Evolutionary conservation across 2,888 invertebrate species (phyloP).

Genomic region (Hyposoter didymator): DNA sequence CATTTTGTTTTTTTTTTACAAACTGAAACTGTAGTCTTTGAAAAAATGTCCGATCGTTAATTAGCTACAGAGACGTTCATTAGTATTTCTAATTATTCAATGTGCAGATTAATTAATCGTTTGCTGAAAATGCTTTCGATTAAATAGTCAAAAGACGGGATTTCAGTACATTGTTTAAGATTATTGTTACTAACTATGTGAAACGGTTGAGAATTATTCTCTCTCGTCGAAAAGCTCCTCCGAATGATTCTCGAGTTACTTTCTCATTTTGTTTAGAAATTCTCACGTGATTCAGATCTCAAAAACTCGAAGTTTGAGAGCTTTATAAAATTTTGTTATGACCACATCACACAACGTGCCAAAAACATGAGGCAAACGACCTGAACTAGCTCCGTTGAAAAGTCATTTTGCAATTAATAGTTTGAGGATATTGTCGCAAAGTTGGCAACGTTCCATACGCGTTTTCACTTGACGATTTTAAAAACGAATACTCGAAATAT

Average conservation of each 20-base stretch:
- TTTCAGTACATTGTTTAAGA: neutral
- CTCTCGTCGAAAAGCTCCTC: neutral
- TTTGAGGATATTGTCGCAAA: neutral
- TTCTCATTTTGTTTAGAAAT: neutral
- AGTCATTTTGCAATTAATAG: neutral
- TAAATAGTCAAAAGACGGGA: neutral
- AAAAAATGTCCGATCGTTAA: neutral
- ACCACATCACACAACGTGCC: neutral
- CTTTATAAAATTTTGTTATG: neutral
- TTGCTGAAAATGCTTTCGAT: neutral
- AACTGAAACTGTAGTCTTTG: neutral
- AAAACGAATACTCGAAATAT: neutral
- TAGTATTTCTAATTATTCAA: neutral
- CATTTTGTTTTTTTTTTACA: neutral
- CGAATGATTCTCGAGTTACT: neutral
- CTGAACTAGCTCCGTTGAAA: neutral
- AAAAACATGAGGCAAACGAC: constrained; percentile 5
- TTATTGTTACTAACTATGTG: neutral
- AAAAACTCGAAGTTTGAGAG: neutral
- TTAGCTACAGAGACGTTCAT: neutral
- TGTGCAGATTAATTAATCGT: neutral
- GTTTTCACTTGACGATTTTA: neutral
- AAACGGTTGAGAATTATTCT: neutral
- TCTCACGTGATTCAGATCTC: neutral
- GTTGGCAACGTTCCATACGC: neutral